A percentile compares a stretch with the other conserved stretches of the same genome.
Conservation (phyloP, 2,888 invertebrate species). For the Falcaria lacertinaria region DNA sequence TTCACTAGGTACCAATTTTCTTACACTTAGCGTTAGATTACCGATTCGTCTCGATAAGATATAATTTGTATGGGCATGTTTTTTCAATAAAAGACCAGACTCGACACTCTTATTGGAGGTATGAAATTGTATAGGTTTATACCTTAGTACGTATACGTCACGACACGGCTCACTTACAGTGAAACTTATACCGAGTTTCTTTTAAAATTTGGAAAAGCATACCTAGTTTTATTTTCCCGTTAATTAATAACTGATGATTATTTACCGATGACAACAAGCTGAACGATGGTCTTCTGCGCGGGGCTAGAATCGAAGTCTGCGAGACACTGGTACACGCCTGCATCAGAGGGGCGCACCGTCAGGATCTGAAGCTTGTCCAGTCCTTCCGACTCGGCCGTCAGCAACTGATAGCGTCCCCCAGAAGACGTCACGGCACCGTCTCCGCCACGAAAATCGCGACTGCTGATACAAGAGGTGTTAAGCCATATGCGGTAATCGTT, state of each 20-base stretch:
- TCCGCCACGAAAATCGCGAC: constrained; percentile 60
- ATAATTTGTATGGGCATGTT: too few species aligned
- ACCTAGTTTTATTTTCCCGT: too few species aligned
- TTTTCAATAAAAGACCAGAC: too few species aligned
- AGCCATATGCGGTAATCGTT: constrained; percentile 1
- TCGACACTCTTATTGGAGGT: too few species aligned
- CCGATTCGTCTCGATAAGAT: too few species aligned
- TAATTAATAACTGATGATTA: neutral
- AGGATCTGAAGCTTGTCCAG: constrained; percentile 47
- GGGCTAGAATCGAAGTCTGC: constrained; percentile 64
- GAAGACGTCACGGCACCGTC: constrained; percentile 25
- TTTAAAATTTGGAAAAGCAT: too few species aligned
- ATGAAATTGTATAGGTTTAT: too few species aligned
- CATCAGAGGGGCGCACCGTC: constrained; percentile 46
- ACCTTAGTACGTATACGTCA: too few species aligned
- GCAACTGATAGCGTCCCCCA: constrained; percentile 45
- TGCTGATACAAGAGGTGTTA: constrained; percentile 46
- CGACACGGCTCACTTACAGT: too few species aligned
- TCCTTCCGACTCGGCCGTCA: constrained; percentile 39
- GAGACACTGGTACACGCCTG: constrained; percentile 58
- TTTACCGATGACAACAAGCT: constrained; percentile 58
- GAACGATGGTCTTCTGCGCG: constrained; percentile 51
- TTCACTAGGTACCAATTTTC: too few species aligned
- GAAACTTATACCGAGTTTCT: too few species aligned
- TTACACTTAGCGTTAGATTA: too few species aligned